phyloP scores from a whole-genome alignment of 2,888 invertebrate genomes.

The Spilosoma lubricipeda region DNA sequence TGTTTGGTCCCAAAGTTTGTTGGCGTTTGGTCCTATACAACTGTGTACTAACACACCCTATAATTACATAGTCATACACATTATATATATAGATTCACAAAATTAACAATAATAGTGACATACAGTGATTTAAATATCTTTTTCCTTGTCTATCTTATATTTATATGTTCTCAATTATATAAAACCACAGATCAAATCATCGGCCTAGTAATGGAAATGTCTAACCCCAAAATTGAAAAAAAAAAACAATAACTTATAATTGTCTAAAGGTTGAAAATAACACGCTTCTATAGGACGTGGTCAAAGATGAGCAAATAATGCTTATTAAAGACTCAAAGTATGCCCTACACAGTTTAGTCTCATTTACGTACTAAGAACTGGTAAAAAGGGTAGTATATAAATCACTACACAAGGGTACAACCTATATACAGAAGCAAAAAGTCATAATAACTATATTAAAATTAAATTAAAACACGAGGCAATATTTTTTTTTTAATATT shows the following conservation, averaged over 20 bases:
- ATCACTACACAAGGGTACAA: too few relatives aligned
- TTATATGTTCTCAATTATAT: too few relatives aligned
- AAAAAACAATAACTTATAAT: not conserved
- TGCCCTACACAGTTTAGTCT: not conserved
- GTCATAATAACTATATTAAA: too few relatives aligned
- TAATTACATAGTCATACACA: too few relatives aligned
- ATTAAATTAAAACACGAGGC: too few relatives aligned
- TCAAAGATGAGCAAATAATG: not conserved
- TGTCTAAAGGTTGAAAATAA: too few relatives aligned
- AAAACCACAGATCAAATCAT: not conserved
- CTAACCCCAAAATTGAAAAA: not conserved
- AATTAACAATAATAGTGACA: not conserved
- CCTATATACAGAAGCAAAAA: too few relatives aligned
- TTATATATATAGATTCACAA: not conserved
- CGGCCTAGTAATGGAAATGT: not conserved
- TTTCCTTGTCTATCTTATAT: too few relatives aligned
- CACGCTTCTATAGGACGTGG: not conserved
- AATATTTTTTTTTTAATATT: too few relatives aligned
- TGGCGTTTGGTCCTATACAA: not conserved
- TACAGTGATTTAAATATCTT: not conserved
- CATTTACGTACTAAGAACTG: not conserved
- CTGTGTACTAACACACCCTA: not conserved
- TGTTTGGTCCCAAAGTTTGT: not conserved
- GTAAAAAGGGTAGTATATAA: not conserved
- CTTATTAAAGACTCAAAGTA: not conserved